Conservation (phyloP, 2,797 vertebrate species). For the Oceanodroma leucorhoa region DNA sequence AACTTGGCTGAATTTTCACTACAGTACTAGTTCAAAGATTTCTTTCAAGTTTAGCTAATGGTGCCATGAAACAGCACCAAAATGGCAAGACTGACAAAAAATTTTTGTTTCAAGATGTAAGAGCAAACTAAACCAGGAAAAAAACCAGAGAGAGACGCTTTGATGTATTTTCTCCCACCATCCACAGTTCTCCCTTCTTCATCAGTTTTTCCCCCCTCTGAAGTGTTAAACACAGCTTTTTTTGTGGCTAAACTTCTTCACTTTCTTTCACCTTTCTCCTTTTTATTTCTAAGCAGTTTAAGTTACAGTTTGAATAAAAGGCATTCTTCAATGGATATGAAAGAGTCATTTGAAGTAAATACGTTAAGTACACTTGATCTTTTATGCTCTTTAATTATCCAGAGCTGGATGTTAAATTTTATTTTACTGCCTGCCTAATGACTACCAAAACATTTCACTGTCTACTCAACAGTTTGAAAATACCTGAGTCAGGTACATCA, state of each 20-base stretch:
- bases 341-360: neutral
- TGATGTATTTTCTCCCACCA: neutral
- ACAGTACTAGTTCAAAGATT: neutral
- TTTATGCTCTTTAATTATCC: neutral
- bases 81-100: neutral
- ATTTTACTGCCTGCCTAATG: neutral
- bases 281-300: neutral
- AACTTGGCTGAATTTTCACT: neutral
- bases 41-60: neutral
- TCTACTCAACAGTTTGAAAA: too few relatives aligned
- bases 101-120: neutral
- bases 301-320: neutral
- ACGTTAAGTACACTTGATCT: neutral
- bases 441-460: too few relatives aligned
- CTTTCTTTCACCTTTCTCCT: neutral
- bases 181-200: neutral
- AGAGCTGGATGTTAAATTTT: neutral
- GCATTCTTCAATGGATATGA: neutral
- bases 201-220: neutral
- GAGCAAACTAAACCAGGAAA: neutral
- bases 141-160: too few relatives aligned
- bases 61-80: neutral
- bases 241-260: neutral
- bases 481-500: accelerated
- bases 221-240: neutral